Base-by-base conservation (phyloP, 1,140 invertebrate genomes). In the Ips typographus region DNA sequence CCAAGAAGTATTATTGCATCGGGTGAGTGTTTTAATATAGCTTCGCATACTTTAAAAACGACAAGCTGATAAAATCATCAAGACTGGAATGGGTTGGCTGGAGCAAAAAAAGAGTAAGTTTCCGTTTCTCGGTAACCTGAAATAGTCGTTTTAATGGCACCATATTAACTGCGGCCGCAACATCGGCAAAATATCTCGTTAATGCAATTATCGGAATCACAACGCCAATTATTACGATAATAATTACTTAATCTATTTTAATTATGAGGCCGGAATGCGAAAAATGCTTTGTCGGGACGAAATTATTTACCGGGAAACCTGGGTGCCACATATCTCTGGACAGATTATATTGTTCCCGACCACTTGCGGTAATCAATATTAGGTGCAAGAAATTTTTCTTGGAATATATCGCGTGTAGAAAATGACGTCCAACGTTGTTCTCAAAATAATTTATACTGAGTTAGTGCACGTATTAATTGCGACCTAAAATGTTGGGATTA, bases 181-280 rank as follows among this genome's bases (percentile, higher is more conserved):
- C 37, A 65, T 65, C 40, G 63, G 8, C 38, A 56, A 43, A 56
- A 65, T 66, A 51, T 53, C 55, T 66, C 49, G 65, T 66, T 66
- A 66, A 66, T 66, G 56, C 44, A 66, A 66, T 65, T 65, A 65
- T 65, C 63, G 8, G 63, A 65, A 65, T 65, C 63, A 65, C 63
- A 65, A 65, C 63, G 63, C 52, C 63, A 65, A 65, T 65, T 65
- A 65, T 65, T 65, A 65, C 51, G 40, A 66, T 51, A 38, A 51
- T 66, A 66, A 66, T 66, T 58, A 66, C 65, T 66, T 66, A 66
- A 66, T 66, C 65, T 66, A 66, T 66, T 66, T 66, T 66, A 66
- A 66, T 66, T 66, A 66, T 66, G 65, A 58, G 40, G 7, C 36
- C 0, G 65, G 65, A 58, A 66, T 66, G 8, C 49, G 7, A 66